phyloP scores from a whole-genome alignment of 2,888 invertebrate species.

The Tenthredo distinguenda region DNA sequence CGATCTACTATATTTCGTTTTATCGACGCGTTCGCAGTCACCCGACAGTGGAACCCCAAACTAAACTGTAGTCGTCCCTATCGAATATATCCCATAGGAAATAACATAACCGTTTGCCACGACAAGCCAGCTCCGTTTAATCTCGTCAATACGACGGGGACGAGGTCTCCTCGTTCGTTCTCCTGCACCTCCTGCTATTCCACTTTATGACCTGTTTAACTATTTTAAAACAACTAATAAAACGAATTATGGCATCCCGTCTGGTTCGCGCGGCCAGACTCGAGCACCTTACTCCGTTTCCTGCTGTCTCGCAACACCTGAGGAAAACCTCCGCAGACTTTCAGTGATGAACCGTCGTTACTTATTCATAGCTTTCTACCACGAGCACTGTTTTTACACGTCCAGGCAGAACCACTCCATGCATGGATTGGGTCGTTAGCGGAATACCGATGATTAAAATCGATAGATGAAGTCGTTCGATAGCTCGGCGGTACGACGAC shows the following conservation, averaged over 20 bases:
- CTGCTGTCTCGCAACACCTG: conserved; percentile 1
- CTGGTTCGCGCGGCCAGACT: background rate
- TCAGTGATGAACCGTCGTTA: background rate
- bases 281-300: background rate
- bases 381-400: background rate
- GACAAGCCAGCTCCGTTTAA: conserved; percentile 53
- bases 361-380: background rate
- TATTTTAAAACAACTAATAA: conserved; percentile 67
- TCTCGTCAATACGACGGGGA: conserved; percentile 55
- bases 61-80: conserved; percentile 26
- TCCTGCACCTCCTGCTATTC: conserved; percentile 53
- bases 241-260: conserved; percentile 54
- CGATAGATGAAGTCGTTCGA: background rate
- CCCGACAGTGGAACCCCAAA: conserved; percentile 18
- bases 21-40: conserved; percentile 34
- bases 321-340: background rate
- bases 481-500: background rate
- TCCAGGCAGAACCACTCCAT: background rate
- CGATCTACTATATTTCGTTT: conserved; percentile 33
- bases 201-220: conserved; percentile 62
- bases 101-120: conserved; percentile 43
- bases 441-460: background rate
- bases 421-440: background rate
- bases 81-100: conserved; percentile 36
- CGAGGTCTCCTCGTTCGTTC: conserved; percentile 57